These are phyloP conservation scores for Ditula angustiorana DNA, from an alignment of 2,888 invertebrate genomes.

Conservation along the genomic window DNA sequence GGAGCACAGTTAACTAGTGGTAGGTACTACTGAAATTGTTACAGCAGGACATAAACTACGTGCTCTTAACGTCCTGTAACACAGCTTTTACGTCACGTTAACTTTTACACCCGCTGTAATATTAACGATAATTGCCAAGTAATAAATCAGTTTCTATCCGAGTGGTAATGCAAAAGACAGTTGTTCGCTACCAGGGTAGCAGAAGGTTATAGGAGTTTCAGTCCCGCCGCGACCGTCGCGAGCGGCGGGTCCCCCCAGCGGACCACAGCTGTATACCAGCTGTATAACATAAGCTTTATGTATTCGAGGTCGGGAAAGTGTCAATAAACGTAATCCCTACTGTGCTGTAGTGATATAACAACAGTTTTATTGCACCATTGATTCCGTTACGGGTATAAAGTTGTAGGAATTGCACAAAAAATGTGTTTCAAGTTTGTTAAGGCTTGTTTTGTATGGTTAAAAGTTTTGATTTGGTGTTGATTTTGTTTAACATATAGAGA, in stretches of 20 bases:
- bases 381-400: neutral
- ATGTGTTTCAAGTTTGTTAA: neutral
- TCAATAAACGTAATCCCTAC: conserved; percentile 28
- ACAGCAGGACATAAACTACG: neutral
- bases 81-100: conserved; percentile 17
- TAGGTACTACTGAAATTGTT: neutral
- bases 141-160: conserved; percentile 33
- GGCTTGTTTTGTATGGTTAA: neutral
- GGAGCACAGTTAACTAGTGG: neutral
- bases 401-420: neutral
- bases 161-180: conserved; percentile 4
- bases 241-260: conserved; percentile 66
- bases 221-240: conserved; percentile 80
- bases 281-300: conserved; percentile 6
- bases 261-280: neutral
- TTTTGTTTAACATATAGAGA: neutral
- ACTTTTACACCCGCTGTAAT: conserved; percentile 16
- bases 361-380: neutral
- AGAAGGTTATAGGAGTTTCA: conserved; percentile 48
- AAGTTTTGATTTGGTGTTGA: neutral
- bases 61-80: neutral
- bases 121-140: conserved; percentile 21
- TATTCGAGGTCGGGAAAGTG: conserved; percentile 16
- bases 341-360: neutral
- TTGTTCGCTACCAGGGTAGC: conserved; percentile 18